These are phyloP conservation scores for Tiliacea citrago DNA, from an alignment of 2,888 invertebrate genomes.

Conservation along the genomic window DNA sequence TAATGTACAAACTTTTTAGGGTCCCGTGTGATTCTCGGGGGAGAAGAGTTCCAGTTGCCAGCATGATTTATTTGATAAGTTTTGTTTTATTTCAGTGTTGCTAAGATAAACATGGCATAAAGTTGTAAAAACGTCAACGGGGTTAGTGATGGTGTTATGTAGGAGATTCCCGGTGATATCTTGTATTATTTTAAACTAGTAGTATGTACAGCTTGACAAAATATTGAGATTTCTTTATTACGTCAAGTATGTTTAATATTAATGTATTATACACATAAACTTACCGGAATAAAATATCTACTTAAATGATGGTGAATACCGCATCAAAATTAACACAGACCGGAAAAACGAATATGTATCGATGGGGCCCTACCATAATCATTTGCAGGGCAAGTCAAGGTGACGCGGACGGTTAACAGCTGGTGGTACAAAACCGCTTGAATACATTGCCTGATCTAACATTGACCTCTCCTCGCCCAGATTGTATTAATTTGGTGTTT, in stretches of 20 bases:
- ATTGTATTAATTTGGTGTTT: background rate
- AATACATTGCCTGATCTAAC: constrained; percentile 1
- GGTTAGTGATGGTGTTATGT: constrained; percentile 31
- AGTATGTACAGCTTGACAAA: too few species aligned
- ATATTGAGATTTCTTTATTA: too few species aligned
- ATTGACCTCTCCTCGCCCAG: constrained; percentile 12
- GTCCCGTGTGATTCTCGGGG: constrained; percentile 50
- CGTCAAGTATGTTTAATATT: too few species aligned
- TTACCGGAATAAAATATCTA: too few species aligned
- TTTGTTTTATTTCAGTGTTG: constrained; percentile 57
- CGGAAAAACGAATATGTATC: too few species aligned
- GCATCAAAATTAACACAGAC: too few species aligned
- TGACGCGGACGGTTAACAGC: background rate
- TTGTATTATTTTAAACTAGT: background rate
- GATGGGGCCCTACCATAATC: background rate
- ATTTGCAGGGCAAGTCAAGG: background rate
- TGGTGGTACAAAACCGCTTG: background rate
- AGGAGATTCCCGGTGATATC: constrained; percentile 11
- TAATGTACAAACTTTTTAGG: constrained; percentile 60
- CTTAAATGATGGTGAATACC: too few species aligned
- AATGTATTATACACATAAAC: too few species aligned
- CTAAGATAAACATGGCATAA: constrained; percentile 43
- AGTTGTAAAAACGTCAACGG: constrained; percentile 53
- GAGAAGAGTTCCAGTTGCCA: constrained; percentile 23
- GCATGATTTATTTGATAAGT: constrained; percentile 57